Conservation (phyloP, 1,140 invertebrate genomes). For the Calephelis virginiensis region DNA sequence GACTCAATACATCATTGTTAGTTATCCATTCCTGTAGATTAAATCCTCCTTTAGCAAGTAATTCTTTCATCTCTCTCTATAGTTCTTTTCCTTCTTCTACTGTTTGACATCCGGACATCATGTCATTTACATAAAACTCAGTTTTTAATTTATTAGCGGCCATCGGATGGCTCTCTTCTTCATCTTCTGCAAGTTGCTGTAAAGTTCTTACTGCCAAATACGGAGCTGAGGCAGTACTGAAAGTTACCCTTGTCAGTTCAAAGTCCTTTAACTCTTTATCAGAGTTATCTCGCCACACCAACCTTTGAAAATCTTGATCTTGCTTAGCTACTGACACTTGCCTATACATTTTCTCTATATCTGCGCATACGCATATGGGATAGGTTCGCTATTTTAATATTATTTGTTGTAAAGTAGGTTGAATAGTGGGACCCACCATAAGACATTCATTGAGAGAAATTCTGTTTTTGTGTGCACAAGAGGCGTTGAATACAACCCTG, state of each 20-base stretch:
- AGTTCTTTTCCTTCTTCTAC: conserved; percentile 21
- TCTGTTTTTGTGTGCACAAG: conserved; percentile 32
- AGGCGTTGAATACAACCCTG: conserved; percentile 21
- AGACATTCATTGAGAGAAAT: conserved; percentile 23
- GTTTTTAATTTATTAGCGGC: conserved; percentile 12
- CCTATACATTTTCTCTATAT: conserved; percentile 64
- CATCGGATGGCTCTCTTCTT: conserved; percentile 21
- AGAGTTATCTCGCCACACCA: no score
- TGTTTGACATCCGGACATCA: conserved; percentile 26
- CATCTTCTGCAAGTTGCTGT: conserved; percentile 26
- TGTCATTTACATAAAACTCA: conserved; percentile 29
- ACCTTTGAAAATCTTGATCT: conserved; percentile 43
- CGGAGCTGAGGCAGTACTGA: conserved; percentile 40
- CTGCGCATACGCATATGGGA: conserved; percentile 45
- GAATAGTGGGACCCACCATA: conserved; percentile 30
- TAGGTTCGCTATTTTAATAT: conserved; percentile 51
- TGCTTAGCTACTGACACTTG: conserved; percentile 39
- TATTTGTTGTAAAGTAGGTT: no score
- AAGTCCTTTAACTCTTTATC: conserved; percentile 28
- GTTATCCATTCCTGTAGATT: conserved; percentile 29
- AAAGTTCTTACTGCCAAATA: conserved; percentile 32
- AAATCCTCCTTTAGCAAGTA: conserved; percentile 26
- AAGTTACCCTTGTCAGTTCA: conserved; percentile 39
- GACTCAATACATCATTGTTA: conserved; percentile 20
- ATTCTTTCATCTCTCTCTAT: conserved; percentile 26